These are phyloP conservation scores for Cacajao melanocephalus DNA, from an alignment of 2,797 vertebrate genomes.

Conservation along the genomic window DNA sequence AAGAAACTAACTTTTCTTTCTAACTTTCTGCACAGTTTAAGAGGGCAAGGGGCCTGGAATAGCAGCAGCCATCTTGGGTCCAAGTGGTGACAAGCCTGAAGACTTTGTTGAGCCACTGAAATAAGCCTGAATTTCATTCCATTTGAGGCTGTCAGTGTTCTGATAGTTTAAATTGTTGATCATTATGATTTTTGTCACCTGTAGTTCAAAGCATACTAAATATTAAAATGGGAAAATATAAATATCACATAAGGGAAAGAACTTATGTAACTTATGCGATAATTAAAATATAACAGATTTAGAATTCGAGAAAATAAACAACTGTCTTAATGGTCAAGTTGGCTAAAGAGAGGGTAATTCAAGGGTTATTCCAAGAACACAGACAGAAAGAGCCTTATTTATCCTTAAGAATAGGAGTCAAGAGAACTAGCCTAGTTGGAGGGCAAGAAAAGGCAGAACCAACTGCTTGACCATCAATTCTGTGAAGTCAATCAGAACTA, in stretches of 20 bases:
- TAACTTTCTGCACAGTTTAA: neutral
- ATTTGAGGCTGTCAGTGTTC: neutral
- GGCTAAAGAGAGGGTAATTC: neutral
- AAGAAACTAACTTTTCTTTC: neutral
- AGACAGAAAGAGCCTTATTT: neutral
- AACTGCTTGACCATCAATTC: neutral
- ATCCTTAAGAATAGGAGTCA: neutral
- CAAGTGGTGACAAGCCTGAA: neutral
- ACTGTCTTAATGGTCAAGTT: neutral
- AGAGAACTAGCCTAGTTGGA: neutral
- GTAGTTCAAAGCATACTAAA: neutral
- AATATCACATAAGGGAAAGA: neutral
- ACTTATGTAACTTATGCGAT: neutral
- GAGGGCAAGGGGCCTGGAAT: neutral
- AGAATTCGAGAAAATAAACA: neutral
- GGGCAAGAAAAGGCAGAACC: neutral
- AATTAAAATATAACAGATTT: neutral
- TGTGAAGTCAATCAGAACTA: neutral
- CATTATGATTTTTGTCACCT: neutral
- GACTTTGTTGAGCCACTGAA: neutral
- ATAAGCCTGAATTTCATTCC: neutral
- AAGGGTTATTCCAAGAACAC: neutral
- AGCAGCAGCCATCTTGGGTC: neutral
- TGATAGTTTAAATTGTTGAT: neutral
- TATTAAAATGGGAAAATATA: neutral